Evolutionary conservation across 2,113 vertebrate genomes (phyloP).

Genomic region (Plotosus lineatus): DNA sequence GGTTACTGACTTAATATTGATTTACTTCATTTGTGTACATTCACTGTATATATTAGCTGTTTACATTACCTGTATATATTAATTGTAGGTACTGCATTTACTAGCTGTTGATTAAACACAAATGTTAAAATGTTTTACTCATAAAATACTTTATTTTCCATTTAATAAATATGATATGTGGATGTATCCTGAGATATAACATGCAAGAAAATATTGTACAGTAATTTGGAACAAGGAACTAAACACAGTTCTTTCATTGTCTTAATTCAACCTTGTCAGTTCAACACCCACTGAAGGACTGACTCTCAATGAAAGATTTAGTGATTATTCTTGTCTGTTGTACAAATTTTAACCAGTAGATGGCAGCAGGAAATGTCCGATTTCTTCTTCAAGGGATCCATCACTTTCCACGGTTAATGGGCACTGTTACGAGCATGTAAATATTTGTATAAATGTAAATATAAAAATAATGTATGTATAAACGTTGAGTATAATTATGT

Average conservation of each 20-base stretch:
- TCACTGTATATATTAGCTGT: background rate
- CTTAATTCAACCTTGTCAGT: background rate
- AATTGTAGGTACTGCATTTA: background rate
- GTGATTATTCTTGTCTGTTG: background rate
- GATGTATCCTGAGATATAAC: background rate
- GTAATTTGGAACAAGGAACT: background rate
- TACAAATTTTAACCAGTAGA: background rate
- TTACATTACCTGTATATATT: background rate
- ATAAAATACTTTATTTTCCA: background rate
- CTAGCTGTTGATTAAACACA: background rate
- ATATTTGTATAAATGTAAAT: no score
- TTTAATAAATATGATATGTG: background rate
- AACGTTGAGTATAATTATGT: no score
- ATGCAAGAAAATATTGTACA: background rate
- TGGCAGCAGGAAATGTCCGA: conserved; percentile 10
- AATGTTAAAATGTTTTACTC: background rate
- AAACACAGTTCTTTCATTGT: background rate
- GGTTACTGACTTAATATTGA: background rate
- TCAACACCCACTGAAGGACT: no score
- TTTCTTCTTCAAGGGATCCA: no score
- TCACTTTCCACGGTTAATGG: no score
- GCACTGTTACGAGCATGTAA: no score
- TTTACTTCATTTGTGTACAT: background rate
- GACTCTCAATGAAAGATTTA: background rate
- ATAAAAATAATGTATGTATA: no score